A percentile compares a stretch with the other conserved stretches of the same genome.
phyloP scores from a whole-genome alignment of 1,140 invertebrate species.

The Drosophila murphyi region DNA sequence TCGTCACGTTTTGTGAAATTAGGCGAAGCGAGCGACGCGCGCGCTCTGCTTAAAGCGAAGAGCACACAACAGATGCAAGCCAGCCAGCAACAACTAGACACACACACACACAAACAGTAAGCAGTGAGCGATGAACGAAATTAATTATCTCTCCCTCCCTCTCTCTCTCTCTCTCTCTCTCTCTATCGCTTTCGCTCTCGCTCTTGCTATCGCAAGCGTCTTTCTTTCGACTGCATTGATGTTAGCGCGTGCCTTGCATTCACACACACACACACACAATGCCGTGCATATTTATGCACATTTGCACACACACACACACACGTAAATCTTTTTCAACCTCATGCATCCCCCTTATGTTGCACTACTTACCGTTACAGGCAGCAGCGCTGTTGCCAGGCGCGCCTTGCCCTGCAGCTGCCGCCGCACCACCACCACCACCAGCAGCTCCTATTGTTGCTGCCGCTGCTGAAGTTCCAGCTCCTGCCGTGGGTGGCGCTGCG shows the following conservation, averaged over 20 bases:
- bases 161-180: not conserved
- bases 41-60: conserved; percentile 27
- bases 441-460: conserved; percentile 27
- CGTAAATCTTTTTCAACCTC: conserved; percentile 31
- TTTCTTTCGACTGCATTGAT: conserved; percentile 28
- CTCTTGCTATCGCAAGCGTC: conserved; percentile 7
- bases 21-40: conserved; percentile 69
- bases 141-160: conserved; percentile 43
- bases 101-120: not conserved
- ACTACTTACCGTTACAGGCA: conserved; percentile 74
- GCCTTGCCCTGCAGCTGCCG: conserved; percentile 46
- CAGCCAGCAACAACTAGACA: conserved; percentile 30
- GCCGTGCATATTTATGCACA: not conserved
- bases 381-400: conserved; percentile 70
- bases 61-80: conserved; percentile 28
- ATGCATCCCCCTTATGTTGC: conserved; percentile 6
- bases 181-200: not conserved
- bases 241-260: conserved; percentile 63
- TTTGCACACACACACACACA: not conserved
- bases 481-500: conserved; percentile 37
- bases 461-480: conserved; percentile 32
- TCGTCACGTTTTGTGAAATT: conserved; percentile 81
- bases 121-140: conserved; percentile 52
- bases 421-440: conserved; percentile 31
- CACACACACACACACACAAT: conserved; percentile 12